phyloP scores from a whole-genome alignment of 2,113 vertebrate species.

The Nerophis lumbriciformis region DNA sequence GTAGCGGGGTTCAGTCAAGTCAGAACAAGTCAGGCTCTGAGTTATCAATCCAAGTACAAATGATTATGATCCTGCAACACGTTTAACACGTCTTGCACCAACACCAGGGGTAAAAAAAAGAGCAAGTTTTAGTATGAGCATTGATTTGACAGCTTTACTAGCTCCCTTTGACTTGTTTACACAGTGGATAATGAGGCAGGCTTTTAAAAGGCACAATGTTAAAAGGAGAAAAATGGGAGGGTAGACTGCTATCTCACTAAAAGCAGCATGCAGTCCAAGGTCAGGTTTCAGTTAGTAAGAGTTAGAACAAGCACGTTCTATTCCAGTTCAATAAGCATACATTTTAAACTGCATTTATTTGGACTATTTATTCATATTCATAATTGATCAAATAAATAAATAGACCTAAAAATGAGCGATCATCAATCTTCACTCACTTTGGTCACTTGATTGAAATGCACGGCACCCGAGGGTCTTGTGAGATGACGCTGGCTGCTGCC shows the following conservation, averaged over 20 bases:
- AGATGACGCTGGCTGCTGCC: too few relatives aligned
- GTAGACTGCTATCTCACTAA: background rate
- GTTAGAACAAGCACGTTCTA: background rate
- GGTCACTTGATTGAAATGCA: too few relatives aligned
- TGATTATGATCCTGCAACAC: slow-evolving; percentile 37
- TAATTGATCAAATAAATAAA: too few relatives aligned
- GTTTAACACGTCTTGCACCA: slow-evolving; percentile 24
- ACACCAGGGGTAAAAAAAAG: background rate
- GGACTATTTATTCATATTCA: too few relatives aligned
- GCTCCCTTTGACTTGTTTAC: background rate
- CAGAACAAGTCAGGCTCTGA: slow-evolving; percentile 32
- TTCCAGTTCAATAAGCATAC: background rate
- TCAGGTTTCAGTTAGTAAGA: background rate
- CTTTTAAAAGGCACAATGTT: background rate
- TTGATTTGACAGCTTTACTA: slow-evolving; percentile 1
- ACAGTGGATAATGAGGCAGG: background rate
- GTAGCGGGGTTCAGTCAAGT: slow-evolving; percentile 19
- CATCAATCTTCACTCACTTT: too few relatives aligned
- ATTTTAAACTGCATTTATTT: too few relatives aligned
- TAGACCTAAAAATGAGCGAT: too few relatives aligned
- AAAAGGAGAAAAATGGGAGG: background rate
- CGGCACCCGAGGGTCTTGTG: too few relatives aligned
- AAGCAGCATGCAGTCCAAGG: background rate
- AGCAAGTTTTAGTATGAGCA: background rate
- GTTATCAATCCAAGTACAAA: slow-evolving; percentile 48